Conservation (phyloP, 2,888 invertebrate species). For the Boloria selene region DNA sequence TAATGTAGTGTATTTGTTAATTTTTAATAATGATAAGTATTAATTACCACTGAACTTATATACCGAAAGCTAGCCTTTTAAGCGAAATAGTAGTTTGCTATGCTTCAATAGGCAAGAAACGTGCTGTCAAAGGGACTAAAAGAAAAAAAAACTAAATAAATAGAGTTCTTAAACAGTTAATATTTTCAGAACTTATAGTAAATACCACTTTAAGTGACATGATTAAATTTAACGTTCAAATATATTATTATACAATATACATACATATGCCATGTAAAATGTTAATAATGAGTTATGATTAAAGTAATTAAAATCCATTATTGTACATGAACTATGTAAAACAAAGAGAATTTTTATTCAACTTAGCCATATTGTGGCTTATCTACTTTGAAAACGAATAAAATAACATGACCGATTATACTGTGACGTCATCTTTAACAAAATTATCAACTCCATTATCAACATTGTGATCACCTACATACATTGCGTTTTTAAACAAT, state of each 20-base stretch:
- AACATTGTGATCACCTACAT: slow-evolving; percentile 5
- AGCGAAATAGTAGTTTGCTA: too few relatives aligned
- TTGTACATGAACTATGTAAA: neutral
- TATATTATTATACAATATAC: neutral
- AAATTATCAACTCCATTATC: slow-evolving; percentile 13
- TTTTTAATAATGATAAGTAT: too few relatives aligned
- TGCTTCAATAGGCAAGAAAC: too few relatives aligned
- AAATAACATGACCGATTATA: neutral
- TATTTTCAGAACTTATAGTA: too few relatives aligned
- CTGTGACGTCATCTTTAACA: slow-evolving; percentile 9
- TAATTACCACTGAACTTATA: too few relatives aligned
- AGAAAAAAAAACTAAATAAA: too few relatives aligned
- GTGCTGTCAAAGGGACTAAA: too few relatives aligned
- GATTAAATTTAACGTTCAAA: too few relatives aligned
- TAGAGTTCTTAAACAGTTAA: too few relatives aligned
- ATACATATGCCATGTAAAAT: neutral
- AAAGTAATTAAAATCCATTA: neutral
- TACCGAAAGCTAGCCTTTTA: too few relatives aligned
- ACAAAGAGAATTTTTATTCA: slow-evolving; percentile 5
- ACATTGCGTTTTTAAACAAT: slow-evolving; percentile 13
- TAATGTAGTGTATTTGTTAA: too few relatives aligned
- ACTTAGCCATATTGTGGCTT: slow-evolving; percentile 6
- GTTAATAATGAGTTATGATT: neutral
- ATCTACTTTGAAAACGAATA: neutral
- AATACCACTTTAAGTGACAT: too few relatives aligned